These are phyloP conservation scores for Noctua fimbriata DNA, from an alignment of 2,888 invertebrate genomes.

Conservation along the genomic window DNA sequence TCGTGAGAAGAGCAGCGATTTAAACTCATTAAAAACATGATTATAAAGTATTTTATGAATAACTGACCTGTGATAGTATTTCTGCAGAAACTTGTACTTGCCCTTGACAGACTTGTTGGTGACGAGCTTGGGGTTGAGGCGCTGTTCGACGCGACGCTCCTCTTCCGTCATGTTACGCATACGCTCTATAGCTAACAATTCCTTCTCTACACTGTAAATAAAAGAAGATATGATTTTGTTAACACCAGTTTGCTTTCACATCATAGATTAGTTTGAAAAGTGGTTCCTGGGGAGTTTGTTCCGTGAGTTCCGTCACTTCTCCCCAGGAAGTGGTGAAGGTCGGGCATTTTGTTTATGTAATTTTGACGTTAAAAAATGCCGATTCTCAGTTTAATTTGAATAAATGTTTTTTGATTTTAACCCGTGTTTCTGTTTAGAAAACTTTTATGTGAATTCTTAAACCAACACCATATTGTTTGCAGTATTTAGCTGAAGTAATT, in stretches of 20 bases:
- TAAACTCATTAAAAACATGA: background rate
- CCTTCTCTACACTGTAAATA: conserved; percentile 94
- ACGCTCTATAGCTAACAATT: conserved; percentile 96
- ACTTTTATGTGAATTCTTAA: no score
- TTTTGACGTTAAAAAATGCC: no score
- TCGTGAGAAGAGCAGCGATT: background rate
- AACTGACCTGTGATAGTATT: conserved; percentile 96
- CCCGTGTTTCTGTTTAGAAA: no score
- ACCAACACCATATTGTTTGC: no score
- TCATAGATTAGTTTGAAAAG: background rate
- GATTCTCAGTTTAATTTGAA: no score
- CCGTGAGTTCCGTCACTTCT: background rate
- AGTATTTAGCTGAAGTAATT: no score
- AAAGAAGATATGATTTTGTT: background rate
- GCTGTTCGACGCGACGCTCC: conserved; percentile 96
- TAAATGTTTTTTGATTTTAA: no score
- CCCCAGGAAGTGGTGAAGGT: background rate
- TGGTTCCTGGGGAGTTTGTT: background rate
- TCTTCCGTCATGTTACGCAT: conserved; percentile 98
- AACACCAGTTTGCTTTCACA: background rate
- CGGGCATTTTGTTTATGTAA: background rate
- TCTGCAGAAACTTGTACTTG: conserved; percentile 99
- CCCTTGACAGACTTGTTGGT: conserved; percentile 99
- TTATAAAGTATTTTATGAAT: background rate
- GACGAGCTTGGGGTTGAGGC: conserved; percentile 97